Evolutionary conservation across 2,797 vertebrate genomes (phyloP).

Genomic region (Sebastes elongatus): DNA sequence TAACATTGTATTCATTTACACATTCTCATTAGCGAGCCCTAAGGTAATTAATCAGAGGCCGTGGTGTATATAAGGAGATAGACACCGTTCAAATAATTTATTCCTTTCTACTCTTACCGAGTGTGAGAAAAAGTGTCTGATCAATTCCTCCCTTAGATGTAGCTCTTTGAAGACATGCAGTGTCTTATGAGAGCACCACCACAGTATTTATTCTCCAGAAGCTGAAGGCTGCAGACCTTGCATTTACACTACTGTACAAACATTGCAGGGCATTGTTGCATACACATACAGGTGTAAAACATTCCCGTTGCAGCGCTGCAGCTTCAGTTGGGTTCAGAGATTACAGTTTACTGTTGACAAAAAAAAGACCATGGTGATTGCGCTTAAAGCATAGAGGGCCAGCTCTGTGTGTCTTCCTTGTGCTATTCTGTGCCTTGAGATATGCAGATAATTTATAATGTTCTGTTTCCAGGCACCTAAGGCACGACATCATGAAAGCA

Average conservation of each 20-base stretch:
- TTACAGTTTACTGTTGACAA: neutral
- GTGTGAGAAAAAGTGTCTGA: slow-evolving; percentile 80
- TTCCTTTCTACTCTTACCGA: slow-evolving; percentile 69
- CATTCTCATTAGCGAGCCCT: slow-evolving; percentile 82
- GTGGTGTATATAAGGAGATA: slow-evolving; percentile 63
- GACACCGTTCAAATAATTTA: slow-evolving; percentile 74
- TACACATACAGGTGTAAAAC: slow-evolving; percentile 27
- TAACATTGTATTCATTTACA: slow-evolving; percentile 83
- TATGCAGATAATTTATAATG: slow-evolving; percentile 3
- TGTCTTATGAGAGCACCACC: slow-evolving; percentile 63
- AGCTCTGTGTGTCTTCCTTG: neutral
- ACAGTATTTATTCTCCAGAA: slow-evolving; percentile 59
- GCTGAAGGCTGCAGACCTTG: slow-evolving; percentile 54
- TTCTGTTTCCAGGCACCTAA: neutral
- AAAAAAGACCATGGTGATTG: slow-evolving; percentile 1
- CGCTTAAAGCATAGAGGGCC: neutral
- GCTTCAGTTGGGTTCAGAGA: neutral
- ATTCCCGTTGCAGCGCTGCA: neutral
- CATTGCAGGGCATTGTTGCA: slow-evolving; percentile 42
- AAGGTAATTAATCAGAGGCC: slow-evolving; percentile 79
- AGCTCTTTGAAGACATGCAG: slow-evolving; percentile 72
- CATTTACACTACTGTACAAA: slow-evolving; percentile 48
- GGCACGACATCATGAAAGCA: neutral
- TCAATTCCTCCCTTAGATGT: slow-evolving; percentile 78
- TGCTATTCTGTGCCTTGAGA: neutral